These are phyloP conservation scores for Psylliodes chrysocephalus DNA, from an alignment of 2,888 invertebrate species.

Conservation along the genomic window DNA sequence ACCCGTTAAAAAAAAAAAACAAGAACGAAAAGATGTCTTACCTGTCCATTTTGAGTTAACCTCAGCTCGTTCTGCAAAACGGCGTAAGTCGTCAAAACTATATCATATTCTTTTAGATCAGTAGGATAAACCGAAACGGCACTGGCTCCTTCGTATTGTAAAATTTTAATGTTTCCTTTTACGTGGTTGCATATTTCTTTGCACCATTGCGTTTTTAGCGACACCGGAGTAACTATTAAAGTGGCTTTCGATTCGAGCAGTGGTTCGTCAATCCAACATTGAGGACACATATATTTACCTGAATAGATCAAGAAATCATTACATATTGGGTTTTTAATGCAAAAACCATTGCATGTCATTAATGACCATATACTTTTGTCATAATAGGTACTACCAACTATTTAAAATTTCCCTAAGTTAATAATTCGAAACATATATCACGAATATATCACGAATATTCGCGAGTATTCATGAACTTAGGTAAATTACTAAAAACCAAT, in stretches of 20 bases:
- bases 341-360: too few relatives aligned
- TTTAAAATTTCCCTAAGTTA: too few relatives aligned
- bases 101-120: conserved; percentile 72
- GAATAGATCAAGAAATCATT: too few relatives aligned
- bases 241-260: conserved; percentile 71
- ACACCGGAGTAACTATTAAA: conserved; percentile 76
- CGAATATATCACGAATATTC: too few relatives aligned
- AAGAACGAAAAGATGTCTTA: conserved; percentile 38
- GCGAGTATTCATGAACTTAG: too few relatives aligned
- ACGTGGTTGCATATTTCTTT: conserved; percentile 76
- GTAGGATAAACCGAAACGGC: conserved; percentile 71
- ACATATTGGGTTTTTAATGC: too few relatives aligned
- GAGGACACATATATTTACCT: conserved; percentile 70
- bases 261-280: conserved; percentile 70
- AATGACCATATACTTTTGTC: too few relatives aligned
- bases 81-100: conserved; percentile 79
- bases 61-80: conserved; percentile 72
- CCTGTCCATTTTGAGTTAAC: conserved; percentile 67
- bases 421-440: too few relatives aligned
- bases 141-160: conserved; percentile 66
- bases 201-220: conserved; percentile 78
- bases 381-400: too few relatives aligned
- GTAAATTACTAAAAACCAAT: too few relatives aligned
- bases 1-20: too few relatives aligned
- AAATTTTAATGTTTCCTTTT: conserved; percentile 65